Conservation (phyloP, 1,140 invertebrate genomes). For the Drosophila santomea region DNA sequence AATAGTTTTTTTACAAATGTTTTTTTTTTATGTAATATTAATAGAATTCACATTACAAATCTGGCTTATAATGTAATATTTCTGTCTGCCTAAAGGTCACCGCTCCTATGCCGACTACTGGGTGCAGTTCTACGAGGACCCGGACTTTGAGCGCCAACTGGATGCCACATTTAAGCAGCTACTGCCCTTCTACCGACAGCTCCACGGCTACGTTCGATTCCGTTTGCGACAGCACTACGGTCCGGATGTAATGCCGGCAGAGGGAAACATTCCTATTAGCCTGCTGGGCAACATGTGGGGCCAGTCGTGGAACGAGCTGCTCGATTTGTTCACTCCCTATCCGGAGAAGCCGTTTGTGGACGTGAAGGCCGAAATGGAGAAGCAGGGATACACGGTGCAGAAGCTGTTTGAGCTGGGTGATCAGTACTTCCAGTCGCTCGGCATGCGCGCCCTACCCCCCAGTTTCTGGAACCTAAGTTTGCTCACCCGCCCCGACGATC, state of each 20-base stretch:
- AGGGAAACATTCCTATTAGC: slow-evolving; percentile 84
- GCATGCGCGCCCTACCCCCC: slow-evolving; percentile 91
- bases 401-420: slow-evolving; percentile 88
- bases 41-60: neutral
- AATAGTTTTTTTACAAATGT: neutral
- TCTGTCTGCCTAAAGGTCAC: slow-evolving; percentile 43
- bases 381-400: slow-evolving; percentile 76
- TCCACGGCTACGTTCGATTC: slow-evolving; percentile 88
- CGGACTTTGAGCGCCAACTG: slow-evolving; percentile 84
- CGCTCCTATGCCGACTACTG: slow-evolving; percentile 84
- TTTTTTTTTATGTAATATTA: neutral
- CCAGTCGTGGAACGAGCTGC: slow-evolving; percentile 90
- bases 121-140: slow-evolving; percentile 87
- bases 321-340: slow-evolving; percentile 89
- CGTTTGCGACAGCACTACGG: slow-evolving; percentile 86
- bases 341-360: slow-evolving; percentile 87
- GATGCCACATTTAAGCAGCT: slow-evolving; percentile 86
- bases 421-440: slow-evolving; percentile 94
- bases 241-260: slow-evolving; percentile 63
- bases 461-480: slow-evolving; percentile 93
- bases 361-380: slow-evolving; percentile 86
- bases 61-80: neutral
- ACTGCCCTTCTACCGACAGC: slow-evolving; percentile 87
- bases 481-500: slow-evolving; percentile 87
- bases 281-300: slow-evolving; percentile 90